phyloP scores from a whole-genome alignment of 1,140 invertebrate species.

The Lysiphlebus fabarum region DNA sequence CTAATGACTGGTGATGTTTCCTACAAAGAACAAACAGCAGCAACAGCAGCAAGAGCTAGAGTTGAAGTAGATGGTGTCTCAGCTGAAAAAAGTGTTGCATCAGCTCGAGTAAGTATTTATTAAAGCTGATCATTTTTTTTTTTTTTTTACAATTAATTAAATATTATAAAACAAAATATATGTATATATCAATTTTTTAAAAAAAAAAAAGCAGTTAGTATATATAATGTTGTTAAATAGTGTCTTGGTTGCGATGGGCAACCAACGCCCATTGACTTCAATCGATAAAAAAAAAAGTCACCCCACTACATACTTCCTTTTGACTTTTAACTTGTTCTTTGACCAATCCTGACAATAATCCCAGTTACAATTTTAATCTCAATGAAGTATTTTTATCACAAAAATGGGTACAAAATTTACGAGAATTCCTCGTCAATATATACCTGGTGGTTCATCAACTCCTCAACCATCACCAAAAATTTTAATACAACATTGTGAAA shows the following conservation, averaged over 20 bases:
- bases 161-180: too few species aligned
- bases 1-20: conserved; percentile 76
- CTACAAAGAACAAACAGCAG: conserved; percentile 70
- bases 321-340: background rate
- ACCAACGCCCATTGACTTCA: background rate
- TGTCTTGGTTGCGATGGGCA: conserved; percentile 6
- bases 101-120: conserved; percentile 62
- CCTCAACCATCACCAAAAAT: conserved; percentile 1
- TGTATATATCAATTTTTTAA: too few species aligned
- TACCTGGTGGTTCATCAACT: background rate
- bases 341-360: background rate
- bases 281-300: conserved; percentile 12
- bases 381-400: background rate
- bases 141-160: too few species aligned
- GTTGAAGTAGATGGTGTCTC: conserved; percentile 73
- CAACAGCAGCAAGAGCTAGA: conserved; percentile 60
- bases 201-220: background rate
- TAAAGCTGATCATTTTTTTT: background rate
- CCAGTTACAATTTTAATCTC: background rate
- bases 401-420: conserved; percentile 14
- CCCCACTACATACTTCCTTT: background rate
- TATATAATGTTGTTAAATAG: conserved; percentile 4
- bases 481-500: background rate
- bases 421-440: background rate
- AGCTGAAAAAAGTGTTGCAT: conserved; percentile 71